These are phyloP conservation scores for Alca torda DNA, from an alignment of 2,797 vertebrate species.

Conservation along the genomic window DNA sequence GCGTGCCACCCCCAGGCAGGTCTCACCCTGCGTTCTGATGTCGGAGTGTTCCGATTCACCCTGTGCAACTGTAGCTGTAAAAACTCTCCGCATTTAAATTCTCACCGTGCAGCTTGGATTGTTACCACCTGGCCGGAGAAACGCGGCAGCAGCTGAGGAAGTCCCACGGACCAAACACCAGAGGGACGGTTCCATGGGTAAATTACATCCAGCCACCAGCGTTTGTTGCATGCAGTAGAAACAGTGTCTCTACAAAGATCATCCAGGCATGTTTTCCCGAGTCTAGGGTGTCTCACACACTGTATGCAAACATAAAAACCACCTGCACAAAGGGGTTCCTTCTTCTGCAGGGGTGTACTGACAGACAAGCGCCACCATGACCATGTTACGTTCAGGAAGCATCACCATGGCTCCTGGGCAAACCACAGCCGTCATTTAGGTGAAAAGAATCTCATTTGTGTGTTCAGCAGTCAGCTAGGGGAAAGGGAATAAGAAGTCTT, in stretches of 20 bases:
- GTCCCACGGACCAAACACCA: neutral
- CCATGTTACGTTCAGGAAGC: neutral
- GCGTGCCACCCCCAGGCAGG: neutral
- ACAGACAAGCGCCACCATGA: neutral
- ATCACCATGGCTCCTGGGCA: neutral
- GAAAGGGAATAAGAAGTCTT: neutral
- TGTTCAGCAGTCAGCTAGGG: neutral
- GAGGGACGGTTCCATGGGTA: neutral
- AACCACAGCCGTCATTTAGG: neutral
- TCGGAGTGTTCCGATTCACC: neutral
- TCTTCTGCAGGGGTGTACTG: neutral
- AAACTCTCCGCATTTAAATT: neutral
- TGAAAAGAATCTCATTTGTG: neutral
- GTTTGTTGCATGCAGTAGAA: constrained; percentile 38
- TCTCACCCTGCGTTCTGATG: neutral
- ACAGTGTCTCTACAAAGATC: neutral
- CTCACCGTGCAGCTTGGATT: constrained; percentile 23
- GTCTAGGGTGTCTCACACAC: neutral
- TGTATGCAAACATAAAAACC: neutral
- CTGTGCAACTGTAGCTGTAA: neutral
- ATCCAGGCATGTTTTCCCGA: constrained; percentile 9
- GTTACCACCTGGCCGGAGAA: neutral
- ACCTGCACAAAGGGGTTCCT: neutral
- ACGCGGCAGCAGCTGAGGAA: neutral
- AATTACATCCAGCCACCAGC: neutral